phyloP scores from a whole-genome alignment of 2,113 vertebrate species.

The Donacobius atricapilla region DNA sequence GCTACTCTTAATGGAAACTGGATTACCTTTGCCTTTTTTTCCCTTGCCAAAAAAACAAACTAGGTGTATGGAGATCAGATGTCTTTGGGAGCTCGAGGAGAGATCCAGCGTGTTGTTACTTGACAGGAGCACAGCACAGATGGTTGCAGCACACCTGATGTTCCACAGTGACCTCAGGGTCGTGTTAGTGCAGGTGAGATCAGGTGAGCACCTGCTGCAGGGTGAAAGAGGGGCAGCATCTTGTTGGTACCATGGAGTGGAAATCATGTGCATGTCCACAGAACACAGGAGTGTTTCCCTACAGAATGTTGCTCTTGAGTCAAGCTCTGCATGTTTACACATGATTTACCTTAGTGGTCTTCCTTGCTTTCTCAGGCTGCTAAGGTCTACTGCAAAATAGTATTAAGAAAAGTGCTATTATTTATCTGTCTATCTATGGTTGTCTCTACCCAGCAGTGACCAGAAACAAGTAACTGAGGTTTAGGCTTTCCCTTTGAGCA shows the following conservation, averaged over 20 bases:
- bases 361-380: neutral
- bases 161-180: neutral
- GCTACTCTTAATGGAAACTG: neutral
- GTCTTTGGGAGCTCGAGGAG: neutral
- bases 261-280: fast-evolving
- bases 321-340: neutral
- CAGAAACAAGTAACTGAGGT: neutral
- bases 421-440: neutral
- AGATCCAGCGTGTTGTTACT: neutral
- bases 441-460: neutral
- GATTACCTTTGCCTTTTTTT: neutral
- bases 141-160: neutral
- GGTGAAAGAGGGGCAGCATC: neutral
- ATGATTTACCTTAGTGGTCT: neutral
- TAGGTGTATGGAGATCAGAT: neutral
- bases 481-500: neutral
- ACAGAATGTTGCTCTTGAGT: neutral
- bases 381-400: neutral
- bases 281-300: neutral
- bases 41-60: neutral
- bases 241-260: too few relatives aligned
- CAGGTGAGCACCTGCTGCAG: neutral
- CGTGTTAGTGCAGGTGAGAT: neutral
- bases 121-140: neutral
- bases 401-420: neutral